Base-by-base conservation (phyloP, 2,888 invertebrate species). In the Rhagium mordax region DNA sequence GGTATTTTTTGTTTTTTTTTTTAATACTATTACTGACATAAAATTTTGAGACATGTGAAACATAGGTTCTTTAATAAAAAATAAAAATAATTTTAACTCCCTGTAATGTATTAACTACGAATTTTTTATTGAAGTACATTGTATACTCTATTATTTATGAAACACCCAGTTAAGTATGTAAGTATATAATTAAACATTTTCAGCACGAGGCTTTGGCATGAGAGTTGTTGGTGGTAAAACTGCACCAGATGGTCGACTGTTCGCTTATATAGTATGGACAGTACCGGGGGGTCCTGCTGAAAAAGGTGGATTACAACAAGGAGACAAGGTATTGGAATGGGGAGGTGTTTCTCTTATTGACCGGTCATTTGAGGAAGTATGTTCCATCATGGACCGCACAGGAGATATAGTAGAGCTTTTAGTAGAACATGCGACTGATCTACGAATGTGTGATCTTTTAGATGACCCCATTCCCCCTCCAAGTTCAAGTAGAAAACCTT, bases 291-390 rank as follows among this genome's bases (percentile, higher is more conserved):
- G 98, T 29, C 95, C 96, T 24, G 98, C 98, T 0, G 96, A 97
- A 87, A 93, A 96, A 85, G 95, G 94, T 62, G 96, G 96, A 65
- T 90, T 98, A 77, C 93, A 94, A 84, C 95, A 95, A 87, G 97
- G 97, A 82, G 96, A 96, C 88, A 96, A 95, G 76, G 95, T 98
- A 68, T 88, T 98, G 75, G 96, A 97, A 87, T 98, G 98, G 97
- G 94, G 95, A 77, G 96, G 97, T 0, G 93, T 96, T 74, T 94
- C 95, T 0, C 90, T 98, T 74, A 94, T 95, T 61, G 97, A 97
- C 89, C 94, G 96, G 80, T 97, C 96, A 79, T 98, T 97, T 86
- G 98, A 98, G 87, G 97, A 98, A 96, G 97, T 48, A 94, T 95
- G 85, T 27, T 71, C 76, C 66, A 77, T 78, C 41, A 78, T 78